Percentiles rank a stretch among this genome's conserved stretches.
phyloP scores from a whole-genome alignment of 2,888 invertebrate species.

The Drosophila melanocephala region DNA sequence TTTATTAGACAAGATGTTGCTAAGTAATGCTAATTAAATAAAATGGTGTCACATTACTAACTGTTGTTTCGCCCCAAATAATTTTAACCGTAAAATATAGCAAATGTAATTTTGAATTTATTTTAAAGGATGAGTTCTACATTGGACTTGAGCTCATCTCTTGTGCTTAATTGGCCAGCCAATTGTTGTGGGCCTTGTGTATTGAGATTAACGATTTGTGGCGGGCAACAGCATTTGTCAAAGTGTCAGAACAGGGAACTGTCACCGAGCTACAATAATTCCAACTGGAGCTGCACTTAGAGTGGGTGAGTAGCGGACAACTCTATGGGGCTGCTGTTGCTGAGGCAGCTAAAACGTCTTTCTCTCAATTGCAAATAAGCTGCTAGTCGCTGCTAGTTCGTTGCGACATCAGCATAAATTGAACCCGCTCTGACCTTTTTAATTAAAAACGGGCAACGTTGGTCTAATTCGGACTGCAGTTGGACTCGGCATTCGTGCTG shows the following conservation, averaged over 20 bases:
- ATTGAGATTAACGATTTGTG: slow-evolving; percentile 74
- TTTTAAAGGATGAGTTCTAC: neutral
- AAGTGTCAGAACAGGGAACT: slow-evolving; percentile 75
- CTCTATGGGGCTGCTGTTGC: slow-evolving; percentile 6
- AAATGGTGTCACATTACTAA: neutral
- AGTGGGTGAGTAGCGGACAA: slow-evolving; percentile 2
- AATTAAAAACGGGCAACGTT: slow-evolving; percentile 65
- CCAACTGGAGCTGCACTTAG: slow-evolving; percentile 23
- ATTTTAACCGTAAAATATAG: neutral
- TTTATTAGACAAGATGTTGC: neutral
- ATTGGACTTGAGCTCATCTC: slow-evolving; percentile 25
- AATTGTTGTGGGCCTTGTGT: slow-evolving; percentile 53
- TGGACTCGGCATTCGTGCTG: slow-evolving; percentile 63
- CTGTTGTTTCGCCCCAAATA: neutral
- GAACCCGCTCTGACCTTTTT: slow-evolving; percentile 75
- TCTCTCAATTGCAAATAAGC: slow-evolving; percentile 40
- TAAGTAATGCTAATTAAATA: neutral
- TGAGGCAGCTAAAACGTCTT: slow-evolving; percentile 44
- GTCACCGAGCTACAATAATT: slow-evolving; percentile 23
- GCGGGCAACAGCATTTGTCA: slow-evolving; percentile 74
- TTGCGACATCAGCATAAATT: slow-evolving; percentile 70
- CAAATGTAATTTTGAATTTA: neutral
- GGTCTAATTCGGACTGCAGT: slow-evolving; percentile 33
- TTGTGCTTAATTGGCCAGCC: slow-evolving; percentile 71
- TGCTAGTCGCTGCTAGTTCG: slow-evolving; percentile 2